Evolutionary conservation across 2,888 invertebrate species (phyloP), one percentile per base, ranked within the genome.

Genomic region (Cantharis lateralis): DNA sequence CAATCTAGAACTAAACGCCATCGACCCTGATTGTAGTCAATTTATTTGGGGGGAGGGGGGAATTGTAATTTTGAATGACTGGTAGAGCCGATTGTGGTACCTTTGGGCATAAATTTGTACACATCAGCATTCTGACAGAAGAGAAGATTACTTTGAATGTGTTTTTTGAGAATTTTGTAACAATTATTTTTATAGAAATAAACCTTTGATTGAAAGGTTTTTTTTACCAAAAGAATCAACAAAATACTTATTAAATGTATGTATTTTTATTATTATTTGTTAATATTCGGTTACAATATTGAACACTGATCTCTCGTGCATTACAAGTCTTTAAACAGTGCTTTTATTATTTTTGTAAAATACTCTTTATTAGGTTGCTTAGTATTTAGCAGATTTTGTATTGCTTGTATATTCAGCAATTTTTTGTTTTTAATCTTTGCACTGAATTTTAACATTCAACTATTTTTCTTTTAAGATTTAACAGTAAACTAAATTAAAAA

Each of bases 271-370:
- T 15, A 70, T 78, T 72, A 74, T 75, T 77, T 77, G 18, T 68
- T 75, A 78, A 78, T 72, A 78, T 72, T 75, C 24, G 66, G 70
- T 72, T 78, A 78, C 75, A 78, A 71, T 78, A 48, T 69, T 78
- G 72, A 78, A 78, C 78, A 78, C 78, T 78, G 75, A 74, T 66
- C 62, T 74, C 48, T 75, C 64, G 78, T 78, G 78, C 78, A 78
- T 70, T 78, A 77, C 77, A 75, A 75, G 62, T 71, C 32, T 72
- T 75, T 28, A 71, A 61, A 78, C 68, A 74, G 77, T 77, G 77
- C 77, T 74, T 68, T 48, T 74, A 70, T 74, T 68, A 24, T 48
- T 48, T n/a, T 48, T n/a, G n/a, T 48, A 48, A 48, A 48, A 48
- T 48, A 48, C n/a, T 48, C 48, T 48, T 48, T 48, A 48, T 48